Evolutionary conservation across 2,888 invertebrate genomes (phyloP), one percentile per base, ranked within the genome.

Genomic region (Gasteruption jaculator): DNA sequence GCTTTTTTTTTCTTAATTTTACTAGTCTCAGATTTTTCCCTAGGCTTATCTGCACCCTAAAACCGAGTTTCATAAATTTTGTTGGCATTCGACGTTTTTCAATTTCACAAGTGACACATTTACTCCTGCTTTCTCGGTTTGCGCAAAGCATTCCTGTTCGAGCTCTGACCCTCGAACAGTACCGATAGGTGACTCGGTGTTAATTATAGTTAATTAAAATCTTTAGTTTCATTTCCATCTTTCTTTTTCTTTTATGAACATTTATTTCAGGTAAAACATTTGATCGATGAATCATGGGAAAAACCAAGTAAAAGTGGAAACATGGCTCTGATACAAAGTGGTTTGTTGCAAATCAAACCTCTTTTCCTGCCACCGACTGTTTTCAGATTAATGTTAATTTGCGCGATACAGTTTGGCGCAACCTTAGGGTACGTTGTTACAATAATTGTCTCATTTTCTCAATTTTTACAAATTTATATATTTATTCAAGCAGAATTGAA

Each of bases 321-420:
- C n/a, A n/a, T n/a, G n/a, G n/a, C n/a, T n/a, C n/a, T n/a, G n/a
- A n/a, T n/a, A n/a, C 38, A 78, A 79, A 0, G 52, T 85, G 7
- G 71, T 73, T 3, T 77, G 77, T 2, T 85, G 85, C 86, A 86
- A 65, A 73, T 86, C 32, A 76, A 75, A 27, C 85, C 85, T 0
- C 73, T 88, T 47, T 84, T 86, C 63, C 71, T 65, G 22, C 75
- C 80, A 1, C 85, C 86, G 0, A 76, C 83, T 55, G 57, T 81
- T 5, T 71, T 73, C 7, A 79, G 81, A 65, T 76, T 87, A 1
- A 41, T 82, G 7, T 71, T 84, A 4, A 78, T 84, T 33, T 82
- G 85, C 42, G 63, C 73, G 1, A 79, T 85, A 57, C 82, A 84
- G 54, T 77, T 80, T 58, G 74, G 80, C 10, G 76, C 81, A 26